Evolutionary conservation across 2,113 vertebrate genomes (phyloP).

Genomic region (Mellivora capensis): DNA sequence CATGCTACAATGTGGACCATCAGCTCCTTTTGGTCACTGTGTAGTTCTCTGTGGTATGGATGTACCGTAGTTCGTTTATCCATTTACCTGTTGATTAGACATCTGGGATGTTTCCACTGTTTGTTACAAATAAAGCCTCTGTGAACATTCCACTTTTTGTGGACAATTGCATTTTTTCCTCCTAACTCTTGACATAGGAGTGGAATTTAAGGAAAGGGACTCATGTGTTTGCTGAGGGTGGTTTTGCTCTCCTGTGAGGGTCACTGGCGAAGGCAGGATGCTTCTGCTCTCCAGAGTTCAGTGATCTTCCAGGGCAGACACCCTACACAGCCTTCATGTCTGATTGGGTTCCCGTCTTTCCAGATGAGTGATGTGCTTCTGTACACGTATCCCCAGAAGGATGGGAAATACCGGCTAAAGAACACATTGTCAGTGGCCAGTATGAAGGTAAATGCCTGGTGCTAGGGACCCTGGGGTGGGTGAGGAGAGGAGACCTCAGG

Average conservation of each 20-base stretch:
- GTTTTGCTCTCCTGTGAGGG: not conserved
- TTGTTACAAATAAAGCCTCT: not conserved
- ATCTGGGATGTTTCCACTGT: not conserved
- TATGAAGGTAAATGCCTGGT: conserved; percentile 87
- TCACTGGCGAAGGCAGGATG: not conserved
- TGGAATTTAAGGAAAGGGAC: not conserved
- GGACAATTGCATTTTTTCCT: not conserved
- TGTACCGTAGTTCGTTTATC: not conserved
- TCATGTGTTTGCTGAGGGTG: not conserved
- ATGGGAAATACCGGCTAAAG: conserved; percentile 95
- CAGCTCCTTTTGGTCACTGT: not conserved
- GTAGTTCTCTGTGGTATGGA: not conserved
- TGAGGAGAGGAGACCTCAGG: not conserved
- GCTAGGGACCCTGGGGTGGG: not conserved
- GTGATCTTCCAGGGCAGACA: not conserved
- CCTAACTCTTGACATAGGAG: not conserved
- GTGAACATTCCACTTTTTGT: not conserved
- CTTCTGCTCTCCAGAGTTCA: not conserved
- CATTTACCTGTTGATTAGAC: not conserved
- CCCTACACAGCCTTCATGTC: accelerated
- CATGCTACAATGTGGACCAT: accelerated
- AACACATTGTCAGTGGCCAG: conserved; percentile 88
- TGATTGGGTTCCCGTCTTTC: conserved; percentile 66
- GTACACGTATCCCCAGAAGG: conserved; percentile 96
- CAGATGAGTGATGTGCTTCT: conserved; percentile 97